Evolutionary conservation across 2,888 invertebrate species (phyloP), one percentile per base, ranked within the genome.

Genomic region (Anaspis maculata): DNA sequence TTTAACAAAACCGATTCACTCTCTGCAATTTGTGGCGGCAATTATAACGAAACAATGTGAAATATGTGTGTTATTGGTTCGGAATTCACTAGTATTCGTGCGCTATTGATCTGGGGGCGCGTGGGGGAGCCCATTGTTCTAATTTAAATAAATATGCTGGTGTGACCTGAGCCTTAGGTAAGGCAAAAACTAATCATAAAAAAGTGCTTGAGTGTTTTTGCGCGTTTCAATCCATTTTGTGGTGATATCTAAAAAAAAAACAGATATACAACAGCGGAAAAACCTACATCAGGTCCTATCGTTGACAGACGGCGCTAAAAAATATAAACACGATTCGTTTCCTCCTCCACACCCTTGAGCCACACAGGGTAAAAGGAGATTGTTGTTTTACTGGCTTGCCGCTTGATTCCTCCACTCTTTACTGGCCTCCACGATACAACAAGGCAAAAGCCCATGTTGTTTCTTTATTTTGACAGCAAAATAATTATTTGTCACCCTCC

Each of bases 1-100:
- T 39, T 32, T 32, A 39, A 39, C 31, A 32, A 39, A 39, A 39
- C 32, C 34, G 32, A 37, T 37, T 37, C 30, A 35, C 30, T 35
- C 37, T 9, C 32, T 21, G 21, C 36, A 36, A 31, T 36, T 31
- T 32, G 31, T 25, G 31, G 26, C 26, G 28, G 28, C 25, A 28
- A 37, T 32, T 37, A 32, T 25, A 27, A 32, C 37, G 32, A 37
- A 32, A 37, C 37, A 32, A 37, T 37, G 27, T 27, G 23, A 36
- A 27, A 31, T 31, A 25, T 30, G 30, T 27, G 36, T 26, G 30
- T 27, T 23, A 24, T 36, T 23, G 30, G 27, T 30, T 19, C 27
- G 16, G 19, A 31, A 36, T 19, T 19, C 19, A 9, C n/a, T n/a
- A n/a, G n/a, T n/a, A n/a, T n/a, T n/a, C 19, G 19, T 19, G 19